Conservation (phyloP, 1,140 invertebrate genomes). For the Watersipora subatra region DNA sequence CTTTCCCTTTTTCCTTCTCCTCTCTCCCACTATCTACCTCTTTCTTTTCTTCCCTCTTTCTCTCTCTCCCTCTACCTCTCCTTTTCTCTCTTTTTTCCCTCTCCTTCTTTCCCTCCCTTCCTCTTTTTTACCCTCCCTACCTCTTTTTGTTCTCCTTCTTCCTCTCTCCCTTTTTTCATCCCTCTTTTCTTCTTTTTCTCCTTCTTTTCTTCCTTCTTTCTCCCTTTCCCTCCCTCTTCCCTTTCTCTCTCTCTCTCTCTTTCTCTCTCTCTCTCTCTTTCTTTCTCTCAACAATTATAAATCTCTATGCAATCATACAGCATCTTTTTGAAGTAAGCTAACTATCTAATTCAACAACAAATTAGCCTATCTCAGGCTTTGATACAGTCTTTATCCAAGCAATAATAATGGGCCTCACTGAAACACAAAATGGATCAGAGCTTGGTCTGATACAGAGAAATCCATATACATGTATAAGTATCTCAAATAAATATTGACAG, state of each 20-base stretch:
- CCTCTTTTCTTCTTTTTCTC: background rate
- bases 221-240: background rate
- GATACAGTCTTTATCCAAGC: too few relatives aligned
- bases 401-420: too few relatives aligned
- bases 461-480: too few relatives aligned
- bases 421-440: too few relatives aligned
- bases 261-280: background rate
- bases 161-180: background rate
- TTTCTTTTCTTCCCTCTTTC: background rate
- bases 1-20: background rate
- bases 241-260: background rate
- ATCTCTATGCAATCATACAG: too few relatives aligned
- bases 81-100: background rate
- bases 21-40: background rate
- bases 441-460: too few relatives aligned
- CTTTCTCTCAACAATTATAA: too few relatives aligned
- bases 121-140: background rate
- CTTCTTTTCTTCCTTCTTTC: background rate
- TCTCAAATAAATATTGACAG: too few relatives aligned
- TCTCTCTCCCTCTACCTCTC: background rate
- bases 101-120: background rate
- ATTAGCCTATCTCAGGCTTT: too few relatives aligned
- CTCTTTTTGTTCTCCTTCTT: background rate
- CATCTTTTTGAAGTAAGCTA: too few relatives aligned
- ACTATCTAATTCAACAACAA: too few relatives aligned